Conservation (phyloP, 2,797 vertebrate species). For the Spinibarbus caldwelli region DNA sequence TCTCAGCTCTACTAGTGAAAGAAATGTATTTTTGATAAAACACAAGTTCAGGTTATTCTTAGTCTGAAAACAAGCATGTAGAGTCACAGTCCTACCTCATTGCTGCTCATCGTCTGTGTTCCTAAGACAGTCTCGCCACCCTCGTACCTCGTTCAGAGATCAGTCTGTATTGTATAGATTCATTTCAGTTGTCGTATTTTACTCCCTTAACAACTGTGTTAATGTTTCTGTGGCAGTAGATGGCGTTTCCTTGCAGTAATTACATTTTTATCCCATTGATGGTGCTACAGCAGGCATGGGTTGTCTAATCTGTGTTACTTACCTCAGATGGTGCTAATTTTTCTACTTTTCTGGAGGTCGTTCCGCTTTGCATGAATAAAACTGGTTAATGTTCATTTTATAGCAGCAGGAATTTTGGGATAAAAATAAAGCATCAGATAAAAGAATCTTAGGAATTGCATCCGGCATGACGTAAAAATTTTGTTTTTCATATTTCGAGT, state of each 20-base stretch:
- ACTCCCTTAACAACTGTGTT: background rate
- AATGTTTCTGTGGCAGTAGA: slow-evolving; percentile 60
- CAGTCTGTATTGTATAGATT: slow-evolving; percentile 22
- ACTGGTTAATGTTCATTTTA: slow-evolving; percentile 37
- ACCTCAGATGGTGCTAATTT: slow-evolving; percentile 86
- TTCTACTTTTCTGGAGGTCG: slow-evolving; percentile 74
- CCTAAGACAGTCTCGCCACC: slow-evolving; percentile 70
- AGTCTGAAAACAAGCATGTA: slow-evolving; percentile 75
- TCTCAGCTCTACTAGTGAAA: slow-evolving; percentile 46
- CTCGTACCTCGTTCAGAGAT: slow-evolving; percentile 57
- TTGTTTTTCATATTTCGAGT: background rate
- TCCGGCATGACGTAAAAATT: background rate
- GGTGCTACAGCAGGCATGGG: slow-evolving; percentile 83
- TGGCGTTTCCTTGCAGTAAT: slow-evolving; percentile 53
- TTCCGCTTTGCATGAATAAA: slow-evolving; percentile 54
- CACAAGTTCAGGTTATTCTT: slow-evolving; percentile 48
- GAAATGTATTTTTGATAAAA: slow-evolving; percentile 57
- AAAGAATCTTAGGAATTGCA: slow-evolving; percentile 4
- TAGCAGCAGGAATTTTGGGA: slow-evolving; percentile 34
- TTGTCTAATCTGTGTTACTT: slow-evolving; percentile 79
- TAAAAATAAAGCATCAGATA: slow-evolving; percentile 12
- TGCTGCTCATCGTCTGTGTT: slow-evolving; percentile 80
- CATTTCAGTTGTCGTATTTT: background rate
- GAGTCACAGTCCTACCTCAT: slow-evolving; percentile 87
- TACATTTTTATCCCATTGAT: slow-evolving; percentile 77